Conservation (phyloP, 2,888 invertebrate genomes). For the Spodoptera littoralis region DNA sequence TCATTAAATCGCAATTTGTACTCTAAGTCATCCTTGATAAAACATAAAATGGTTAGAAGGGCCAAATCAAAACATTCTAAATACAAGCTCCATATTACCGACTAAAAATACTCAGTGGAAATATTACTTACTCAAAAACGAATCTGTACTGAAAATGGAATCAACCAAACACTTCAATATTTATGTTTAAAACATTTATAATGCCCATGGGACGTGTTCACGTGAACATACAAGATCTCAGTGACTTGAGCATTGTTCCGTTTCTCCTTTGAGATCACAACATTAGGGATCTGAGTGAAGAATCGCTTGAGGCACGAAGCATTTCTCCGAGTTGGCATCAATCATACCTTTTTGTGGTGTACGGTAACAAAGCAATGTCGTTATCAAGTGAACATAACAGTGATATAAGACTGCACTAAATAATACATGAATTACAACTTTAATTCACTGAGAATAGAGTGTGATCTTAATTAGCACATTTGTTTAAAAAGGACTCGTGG, state of each 20-base stretch:
- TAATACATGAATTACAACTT: slow-evolving; percentile 18
- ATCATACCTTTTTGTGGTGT: slow-evolving; percentile 59
- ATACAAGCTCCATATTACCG: no score
- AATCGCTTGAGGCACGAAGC: slow-evolving; percentile 50
- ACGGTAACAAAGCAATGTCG: slow-evolving; percentile 45
- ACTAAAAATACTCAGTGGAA: no score
- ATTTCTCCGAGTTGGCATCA: slow-evolving; percentile 51
- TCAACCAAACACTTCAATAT: no score
- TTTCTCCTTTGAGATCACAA: slow-evolving; percentile 45
- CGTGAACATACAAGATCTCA: not conserved
- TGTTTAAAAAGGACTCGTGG: not conserved
- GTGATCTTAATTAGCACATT: slow-evolving; percentile 3
- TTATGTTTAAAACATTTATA: no score
- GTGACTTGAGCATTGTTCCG: slow-evolving; percentile 23
- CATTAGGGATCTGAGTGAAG: slow-evolving; percentile 48
- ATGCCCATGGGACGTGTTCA: no score
- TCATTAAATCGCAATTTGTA: no score
- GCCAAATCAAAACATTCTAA: no score
- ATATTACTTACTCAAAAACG: no score
- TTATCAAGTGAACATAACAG: slow-evolving; percentile 25
- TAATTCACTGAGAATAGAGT: slow-evolving; percentile 1
- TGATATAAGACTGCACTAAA: slow-evolving; percentile 15
- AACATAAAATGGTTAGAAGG: no score
- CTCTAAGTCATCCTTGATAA: no score
- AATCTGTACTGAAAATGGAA: no score